Evolutionary conservation across 2,888 invertebrate genomes (phyloP).

Genomic region (Acleris literana): DNA sequence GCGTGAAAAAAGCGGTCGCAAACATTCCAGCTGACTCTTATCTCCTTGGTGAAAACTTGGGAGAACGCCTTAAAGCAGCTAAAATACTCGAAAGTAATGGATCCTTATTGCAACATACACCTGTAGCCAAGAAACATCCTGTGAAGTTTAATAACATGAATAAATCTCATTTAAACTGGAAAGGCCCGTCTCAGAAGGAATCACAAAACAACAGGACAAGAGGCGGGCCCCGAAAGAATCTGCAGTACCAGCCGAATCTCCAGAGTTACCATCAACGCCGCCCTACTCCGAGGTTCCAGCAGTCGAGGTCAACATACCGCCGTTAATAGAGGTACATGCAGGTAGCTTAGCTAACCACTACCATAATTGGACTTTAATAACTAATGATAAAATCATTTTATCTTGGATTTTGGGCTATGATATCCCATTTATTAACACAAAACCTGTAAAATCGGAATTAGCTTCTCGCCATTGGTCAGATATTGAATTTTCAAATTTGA

Average conservation of each 20-base stretch:
- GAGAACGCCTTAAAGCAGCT: conserved; percentile 3
- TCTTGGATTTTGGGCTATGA: neutral
- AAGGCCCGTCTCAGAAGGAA: conserved; percentile 4
- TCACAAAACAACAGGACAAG: neutral
- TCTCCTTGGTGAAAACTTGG: neutral
- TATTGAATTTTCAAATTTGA: neutral
- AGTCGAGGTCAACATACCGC: neutral
- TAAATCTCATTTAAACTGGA: conserved; percentile 7
- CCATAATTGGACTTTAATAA: neutral
- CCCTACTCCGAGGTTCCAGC: neutral
- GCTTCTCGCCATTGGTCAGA: neutral
- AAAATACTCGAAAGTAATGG: conserved; percentile 2
- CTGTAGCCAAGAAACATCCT: neutral
- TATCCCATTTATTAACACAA: neutral
- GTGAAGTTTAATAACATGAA: neutral
- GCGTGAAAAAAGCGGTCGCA: conserved; percentile 1
- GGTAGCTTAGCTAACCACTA: neutral
- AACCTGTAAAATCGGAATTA: neutral
- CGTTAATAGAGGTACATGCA: conserved; percentile 7
- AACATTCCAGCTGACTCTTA: neutral
- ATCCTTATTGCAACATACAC: neutral
- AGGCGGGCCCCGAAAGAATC: conserved; percentile 5
- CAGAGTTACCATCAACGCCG: neutral
- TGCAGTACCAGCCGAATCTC: neutral
- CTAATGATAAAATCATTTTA: neutral